phyloP scores from a whole-genome alignment of 2,113 vertebrate genomes.

The Microcebus tavaratra region DNA sequence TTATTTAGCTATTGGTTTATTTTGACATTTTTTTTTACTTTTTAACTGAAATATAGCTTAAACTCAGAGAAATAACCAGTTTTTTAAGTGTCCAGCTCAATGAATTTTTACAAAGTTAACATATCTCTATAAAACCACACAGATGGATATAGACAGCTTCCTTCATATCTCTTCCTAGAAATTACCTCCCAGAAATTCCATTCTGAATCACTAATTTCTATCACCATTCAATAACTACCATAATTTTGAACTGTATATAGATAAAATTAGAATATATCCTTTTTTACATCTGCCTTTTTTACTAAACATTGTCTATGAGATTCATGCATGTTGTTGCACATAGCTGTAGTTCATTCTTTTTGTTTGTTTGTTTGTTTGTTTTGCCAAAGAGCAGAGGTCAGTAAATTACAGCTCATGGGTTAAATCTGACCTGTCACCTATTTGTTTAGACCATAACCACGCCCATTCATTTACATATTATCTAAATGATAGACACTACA shows the following conservation, averaged over 20 bases:
- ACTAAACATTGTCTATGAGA: not conserved
- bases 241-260: constrained; percentile 3
- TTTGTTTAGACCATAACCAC: not conserved
- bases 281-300: not conserved
- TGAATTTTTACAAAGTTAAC: not conserved
- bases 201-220: not conserved
- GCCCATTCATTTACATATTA: not conserved
- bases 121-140: not conserved
- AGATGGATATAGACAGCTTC: not conserved
- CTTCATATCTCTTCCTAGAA: not conserved
- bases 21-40: not conserved
- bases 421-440: not conserved
- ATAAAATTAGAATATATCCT: not conserved
- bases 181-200: not conserved
- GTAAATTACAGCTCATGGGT: not conserved
- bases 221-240: no score
- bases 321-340: not conserved
- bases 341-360: not conserved
- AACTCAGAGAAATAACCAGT: not conserved
- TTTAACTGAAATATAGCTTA: constrained; percentile 9
- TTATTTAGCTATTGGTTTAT: constrained; percentile 7
- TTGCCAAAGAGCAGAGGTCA: not conserved
- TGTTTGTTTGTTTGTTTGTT: not conserved
- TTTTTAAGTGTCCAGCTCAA: not conserved
- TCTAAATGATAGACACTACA: not conserved